Evolutionary conservation across 37 sponge, comb jelly and placozoan genomes (phyloP).

Genomic region (Axinella damicornis): DNA sequence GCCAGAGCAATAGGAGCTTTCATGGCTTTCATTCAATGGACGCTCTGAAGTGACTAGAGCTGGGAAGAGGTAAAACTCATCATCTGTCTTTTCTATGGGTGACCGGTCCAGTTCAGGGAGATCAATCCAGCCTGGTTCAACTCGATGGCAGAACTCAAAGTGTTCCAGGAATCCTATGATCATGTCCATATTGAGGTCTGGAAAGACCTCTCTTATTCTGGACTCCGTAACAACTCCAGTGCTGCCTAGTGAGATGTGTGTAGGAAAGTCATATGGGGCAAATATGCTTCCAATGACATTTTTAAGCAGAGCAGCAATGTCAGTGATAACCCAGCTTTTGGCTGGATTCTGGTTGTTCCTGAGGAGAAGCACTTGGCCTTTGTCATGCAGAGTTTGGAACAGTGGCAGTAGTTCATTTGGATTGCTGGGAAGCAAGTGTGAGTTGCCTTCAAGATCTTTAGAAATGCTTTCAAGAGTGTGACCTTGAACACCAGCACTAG

Average conservation of each 20-base stretch:
- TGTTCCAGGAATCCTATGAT: slow-evolving; percentile 6
- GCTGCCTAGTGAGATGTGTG: background rate
- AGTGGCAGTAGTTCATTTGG: background rate
- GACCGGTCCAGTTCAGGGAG: too few relatives aligned
- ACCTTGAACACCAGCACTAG: background rate
- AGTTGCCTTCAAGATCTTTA: background rate
- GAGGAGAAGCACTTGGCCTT: slow-evolving; percentile 5
- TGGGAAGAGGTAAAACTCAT: slow-evolving; percentile 27
- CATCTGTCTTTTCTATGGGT: background rate
- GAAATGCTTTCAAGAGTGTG: background rate
- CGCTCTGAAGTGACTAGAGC: background rate
- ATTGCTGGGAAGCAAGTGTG: background rate
- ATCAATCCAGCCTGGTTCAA: background rate
- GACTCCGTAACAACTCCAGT: slow-evolving; percentile 14
- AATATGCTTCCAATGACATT: slow-evolving; percentile 15
- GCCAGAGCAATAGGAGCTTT: background rate
- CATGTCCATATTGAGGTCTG: background rate
- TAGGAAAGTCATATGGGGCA: slow-evolving; percentile 15
- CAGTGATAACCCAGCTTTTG: slow-evolving; percentile 9
- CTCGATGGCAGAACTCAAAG: slow-evolving; percentile 32
- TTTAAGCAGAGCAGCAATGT: slow-evolving; percentile 4
- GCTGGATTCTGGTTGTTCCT: background rate
- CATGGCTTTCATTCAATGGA: too few relatives aligned
- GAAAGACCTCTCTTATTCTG: background rate
- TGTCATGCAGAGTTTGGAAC: background rate